phyloP scores from a whole-genome alignment of 2,113 vertebrate genomes.

The Tilapia sparmanii region DNA sequence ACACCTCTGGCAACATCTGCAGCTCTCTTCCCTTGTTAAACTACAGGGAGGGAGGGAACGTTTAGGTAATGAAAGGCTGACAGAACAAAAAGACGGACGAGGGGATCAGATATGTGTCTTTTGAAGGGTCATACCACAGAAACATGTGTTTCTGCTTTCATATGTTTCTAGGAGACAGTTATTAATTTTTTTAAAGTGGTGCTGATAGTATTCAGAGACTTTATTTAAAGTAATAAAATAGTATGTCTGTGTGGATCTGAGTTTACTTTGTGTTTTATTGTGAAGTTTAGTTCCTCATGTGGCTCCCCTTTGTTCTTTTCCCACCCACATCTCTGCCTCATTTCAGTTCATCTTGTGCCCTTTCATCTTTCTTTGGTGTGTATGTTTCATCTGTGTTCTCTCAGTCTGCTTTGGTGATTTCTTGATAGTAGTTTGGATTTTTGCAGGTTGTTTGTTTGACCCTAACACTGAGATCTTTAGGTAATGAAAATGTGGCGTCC shows the following conservation, averaged over 20 bases:
- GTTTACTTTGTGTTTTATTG: not conserved
- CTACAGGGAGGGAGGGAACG: not conserved
- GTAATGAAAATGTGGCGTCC: not conserved
- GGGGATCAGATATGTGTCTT: not conserved
- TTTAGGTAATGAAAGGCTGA: not conserved
- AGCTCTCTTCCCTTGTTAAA: not conserved
- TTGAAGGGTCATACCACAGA: not conserved
- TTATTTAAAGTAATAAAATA: not conserved
- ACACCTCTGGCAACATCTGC: conserved; percentile 8
- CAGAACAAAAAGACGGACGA: not conserved
- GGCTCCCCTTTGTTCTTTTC: not conserved
- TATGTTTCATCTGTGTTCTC: not conserved
- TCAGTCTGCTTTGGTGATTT: not conserved
- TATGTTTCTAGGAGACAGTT: not conserved
- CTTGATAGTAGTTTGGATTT: not conserved
- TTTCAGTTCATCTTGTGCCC: not conserved
- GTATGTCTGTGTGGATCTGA: not conserved
- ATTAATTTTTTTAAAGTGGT: not conserved
- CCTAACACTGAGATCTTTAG: not conserved
- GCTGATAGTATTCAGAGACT: not conserved
- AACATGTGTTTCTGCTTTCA: not conserved
- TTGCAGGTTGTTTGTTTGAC: not conserved
- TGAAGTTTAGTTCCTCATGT: not conserved
- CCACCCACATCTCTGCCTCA: not conserved
- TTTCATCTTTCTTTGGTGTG: not conserved